Conservation (phyloP, 2,888 invertebrate species). For the Ceratothoa steindachneri region DNA sequence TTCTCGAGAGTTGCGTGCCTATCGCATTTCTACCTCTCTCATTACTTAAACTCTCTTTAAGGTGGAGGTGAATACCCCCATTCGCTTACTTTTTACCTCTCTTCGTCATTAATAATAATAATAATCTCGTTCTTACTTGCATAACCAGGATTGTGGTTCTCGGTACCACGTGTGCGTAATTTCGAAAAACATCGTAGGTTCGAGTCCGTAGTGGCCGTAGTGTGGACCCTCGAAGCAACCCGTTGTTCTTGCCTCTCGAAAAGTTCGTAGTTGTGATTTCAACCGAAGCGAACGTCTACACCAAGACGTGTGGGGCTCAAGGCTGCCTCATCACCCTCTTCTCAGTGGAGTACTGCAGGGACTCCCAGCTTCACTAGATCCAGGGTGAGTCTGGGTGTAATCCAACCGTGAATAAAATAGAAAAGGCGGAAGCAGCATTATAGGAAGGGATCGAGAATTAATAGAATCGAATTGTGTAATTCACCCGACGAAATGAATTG, state of each 20-base stretch:
- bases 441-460: too few relatives aligned
- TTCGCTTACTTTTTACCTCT: too few relatives aligned
- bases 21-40: too few relatives aligned
- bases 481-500: too few relatives aligned
- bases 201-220: conserved; percentile 58
- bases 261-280: conserved; percentile 65
- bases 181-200: conserved; percentile 35
- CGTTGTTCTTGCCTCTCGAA: conserved; percentile 57
- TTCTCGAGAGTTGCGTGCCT: too few relatives aligned
- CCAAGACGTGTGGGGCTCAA: conserved; percentile 31
- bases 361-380: conserved; percentile 30
- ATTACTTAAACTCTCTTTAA: too few relatives aligned
- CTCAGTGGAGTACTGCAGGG: conserved; percentile 33
- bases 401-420: not conserved
- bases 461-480: too few relatives aligned
- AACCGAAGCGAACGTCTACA: conserved; percentile 28
- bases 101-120: too few relatives aligned
- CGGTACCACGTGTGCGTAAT: conserved; percentile 40
- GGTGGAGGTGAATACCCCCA: too few relatives aligned
- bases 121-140: too few relatives aligned
- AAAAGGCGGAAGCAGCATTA: too few relatives aligned
- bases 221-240: conserved; percentile 66
- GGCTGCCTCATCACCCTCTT: conserved; percentile 39
- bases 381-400: conserved; percentile 27
- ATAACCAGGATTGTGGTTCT: conserved; percentile 41